Percentiles rank a stretch among this genome's conserved stretches.
phyloP scores from a whole-genome alignment of 1,140 invertebrate species.

The Megalopta genalis region DNA sequence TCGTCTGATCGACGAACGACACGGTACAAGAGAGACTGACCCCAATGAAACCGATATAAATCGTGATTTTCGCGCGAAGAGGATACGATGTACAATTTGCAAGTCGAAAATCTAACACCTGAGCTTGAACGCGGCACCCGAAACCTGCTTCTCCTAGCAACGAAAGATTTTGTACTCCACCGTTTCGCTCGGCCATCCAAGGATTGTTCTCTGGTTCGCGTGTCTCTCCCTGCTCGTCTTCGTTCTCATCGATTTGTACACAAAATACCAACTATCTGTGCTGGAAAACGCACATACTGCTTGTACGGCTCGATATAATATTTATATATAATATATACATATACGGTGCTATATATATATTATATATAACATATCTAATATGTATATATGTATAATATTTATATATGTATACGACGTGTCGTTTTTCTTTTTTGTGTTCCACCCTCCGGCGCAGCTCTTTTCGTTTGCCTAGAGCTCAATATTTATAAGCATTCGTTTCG shows the following conservation, averaged over 20 bases:
- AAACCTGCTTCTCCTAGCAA: too few relatives aligned
- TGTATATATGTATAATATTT: constrained; percentile 65
- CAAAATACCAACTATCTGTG: constrained; percentile 76
- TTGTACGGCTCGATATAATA: constrained; percentile 64
- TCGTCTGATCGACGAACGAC: too few relatives aligned
- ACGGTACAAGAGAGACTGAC: too few relatives aligned
- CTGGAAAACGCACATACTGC: constrained; percentile 74
- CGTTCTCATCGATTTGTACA: constrained; percentile 70
- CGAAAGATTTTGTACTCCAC: too few relatives aligned
- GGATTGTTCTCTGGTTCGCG: constrained; percentile 38
- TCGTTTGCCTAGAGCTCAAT: constrained; percentile 63
- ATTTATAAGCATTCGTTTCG: constrained; percentile 68
- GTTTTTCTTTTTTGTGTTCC: constrained; percentile 22
- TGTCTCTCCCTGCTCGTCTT: neutral
- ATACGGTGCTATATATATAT: constrained; percentile 40
- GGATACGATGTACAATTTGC: neutral
- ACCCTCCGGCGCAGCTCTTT: constrained; percentile 6
- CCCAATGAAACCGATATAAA: too few relatives aligned
- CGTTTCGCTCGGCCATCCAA: too few relatives aligned
- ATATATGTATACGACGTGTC: constrained; percentile 70
- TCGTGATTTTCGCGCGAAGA: too few relatives aligned
- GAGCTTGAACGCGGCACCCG: too few relatives aligned
- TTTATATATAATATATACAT: constrained; percentile 44
- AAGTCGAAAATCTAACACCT: constrained; percentile 42
- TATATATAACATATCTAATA: constrained; percentile 48